Conservation (phyloP, 2,113 vertebrate species). For the Burhinus oedicnemus region DNA sequence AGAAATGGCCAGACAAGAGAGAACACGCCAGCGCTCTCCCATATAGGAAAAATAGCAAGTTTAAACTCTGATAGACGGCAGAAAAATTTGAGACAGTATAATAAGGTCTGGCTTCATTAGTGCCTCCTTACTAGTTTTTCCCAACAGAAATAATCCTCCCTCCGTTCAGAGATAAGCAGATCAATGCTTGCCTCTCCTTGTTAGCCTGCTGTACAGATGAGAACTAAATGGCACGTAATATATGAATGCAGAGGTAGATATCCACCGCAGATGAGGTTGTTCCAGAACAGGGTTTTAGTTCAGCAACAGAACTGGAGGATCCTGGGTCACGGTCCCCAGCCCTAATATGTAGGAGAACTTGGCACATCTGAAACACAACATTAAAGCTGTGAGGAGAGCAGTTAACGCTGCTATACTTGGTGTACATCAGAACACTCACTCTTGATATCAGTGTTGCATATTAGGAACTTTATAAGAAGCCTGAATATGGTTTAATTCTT, state of each 20-base stretch:
- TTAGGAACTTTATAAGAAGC: background rate
- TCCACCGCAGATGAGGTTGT: background rate
- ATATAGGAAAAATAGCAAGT: background rate
- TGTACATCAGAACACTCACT: background rate
- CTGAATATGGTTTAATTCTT: background rate
- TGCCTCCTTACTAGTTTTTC: background rate
- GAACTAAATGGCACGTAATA: background rate
- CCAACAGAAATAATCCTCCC: background rate
- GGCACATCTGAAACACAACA: background rate
- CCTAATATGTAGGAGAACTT: accelerated
- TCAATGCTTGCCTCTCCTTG: background rate
- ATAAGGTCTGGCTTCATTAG: background rate
- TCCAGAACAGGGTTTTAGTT: background rate
- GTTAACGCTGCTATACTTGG: accelerated
- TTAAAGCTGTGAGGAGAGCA: background rate
- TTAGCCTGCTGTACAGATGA: background rate
- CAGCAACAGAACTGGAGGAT: background rate
- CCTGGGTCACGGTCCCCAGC: background rate
- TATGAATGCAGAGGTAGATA: background rate
- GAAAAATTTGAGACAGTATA: background rate
- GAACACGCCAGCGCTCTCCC: background rate
- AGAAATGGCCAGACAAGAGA: background rate
- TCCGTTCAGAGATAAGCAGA: background rate
- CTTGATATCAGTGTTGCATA: background rate
- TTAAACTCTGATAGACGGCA: background rate